phyloP scores from a whole-genome alignment of 2,888 invertebrate genomes.

The Salpingus planirostris region DNA sequence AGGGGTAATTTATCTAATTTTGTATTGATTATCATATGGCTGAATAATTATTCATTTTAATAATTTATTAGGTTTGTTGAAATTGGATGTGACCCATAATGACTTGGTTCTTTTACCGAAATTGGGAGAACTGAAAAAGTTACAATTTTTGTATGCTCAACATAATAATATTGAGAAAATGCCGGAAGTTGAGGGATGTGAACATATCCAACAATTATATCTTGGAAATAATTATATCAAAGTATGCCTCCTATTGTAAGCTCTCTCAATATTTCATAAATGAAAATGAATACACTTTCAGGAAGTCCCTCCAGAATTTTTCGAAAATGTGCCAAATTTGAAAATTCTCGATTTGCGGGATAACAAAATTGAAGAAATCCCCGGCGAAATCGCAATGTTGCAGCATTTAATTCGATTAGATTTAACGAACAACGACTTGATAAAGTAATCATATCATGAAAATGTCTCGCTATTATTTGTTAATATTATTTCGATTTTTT shows the following conservation, averaged over 20 bases:
- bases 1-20: no score
- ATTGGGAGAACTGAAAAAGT: conserved; percentile 63
- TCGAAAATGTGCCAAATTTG: conserved; percentile 63
- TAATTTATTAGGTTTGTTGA: conserved; percentile 57
- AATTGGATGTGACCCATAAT: conserved; percentile 67
- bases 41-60: no score
- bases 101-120: conserved; percentile 54
- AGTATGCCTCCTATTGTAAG: no score
- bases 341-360: conserved; percentile 71
- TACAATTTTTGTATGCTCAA: conserved; percentile 68
- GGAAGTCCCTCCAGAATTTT: conserved; percentile 62
- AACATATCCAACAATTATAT: conserved; percentile 68
- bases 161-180: conserved; percentile 71
- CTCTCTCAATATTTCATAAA: no score
- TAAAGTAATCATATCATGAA: conserved; percentile 27
- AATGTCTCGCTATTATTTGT: no score
- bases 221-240: conserved; percentile 74
- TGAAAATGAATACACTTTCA: conserved; percentile 36
- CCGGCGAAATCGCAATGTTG: conserved; percentile 68
- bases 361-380: conserved; percentile 68
- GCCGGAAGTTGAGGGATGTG: conserved; percentile 71
- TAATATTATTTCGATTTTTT: no score
- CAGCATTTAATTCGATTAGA: conserved; percentile 74
- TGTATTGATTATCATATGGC: no score
- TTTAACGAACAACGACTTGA: conserved; percentile 65